A percentile compares a stretch with the other conserved stretches of the same genome.
These are phyloP conservation scores for Theonella swinhoei DNA, from an alignment of 37 sponge, comb jelly and placozoan species.

Conservation along the genomic window DNA sequence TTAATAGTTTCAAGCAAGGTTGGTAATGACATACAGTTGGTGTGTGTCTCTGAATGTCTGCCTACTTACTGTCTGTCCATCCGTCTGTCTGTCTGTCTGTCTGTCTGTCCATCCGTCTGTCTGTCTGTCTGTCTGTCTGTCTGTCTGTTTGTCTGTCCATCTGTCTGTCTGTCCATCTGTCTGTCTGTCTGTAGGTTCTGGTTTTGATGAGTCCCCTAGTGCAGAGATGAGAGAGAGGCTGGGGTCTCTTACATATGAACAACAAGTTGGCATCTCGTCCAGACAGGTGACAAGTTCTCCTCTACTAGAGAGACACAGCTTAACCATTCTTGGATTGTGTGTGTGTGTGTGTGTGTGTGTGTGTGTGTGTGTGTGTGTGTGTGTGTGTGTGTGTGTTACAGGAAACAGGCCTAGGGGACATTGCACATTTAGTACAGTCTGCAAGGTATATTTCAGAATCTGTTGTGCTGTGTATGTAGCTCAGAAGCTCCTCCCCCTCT, in stretches of 20 bases:
- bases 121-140: too few species aligned
- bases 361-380: too few species aligned
- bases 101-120: too few species aligned
- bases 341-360: too few species aligned
- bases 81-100: too few species aligned
- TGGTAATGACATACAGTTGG: background rate
- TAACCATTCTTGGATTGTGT: too few species aligned
- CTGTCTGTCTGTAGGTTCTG: background rate
- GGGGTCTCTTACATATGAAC: background rate
- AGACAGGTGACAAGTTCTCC: too few species aligned
- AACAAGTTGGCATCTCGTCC: background rate
- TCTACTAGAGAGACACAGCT: too few species aligned
- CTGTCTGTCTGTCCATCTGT: background rate
- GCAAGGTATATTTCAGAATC: background rate
- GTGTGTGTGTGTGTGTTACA: background rate
- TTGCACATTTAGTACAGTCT: background rate
- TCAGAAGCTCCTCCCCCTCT: background rate
- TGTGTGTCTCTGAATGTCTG: background rate
- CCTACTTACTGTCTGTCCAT: too few species aligned
- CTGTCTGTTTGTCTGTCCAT: too few species aligned
- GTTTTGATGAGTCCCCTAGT: background rate
- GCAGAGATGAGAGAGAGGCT: background rate
- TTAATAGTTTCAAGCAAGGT: conserved; percentile 32
- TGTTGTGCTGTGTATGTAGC: background rate
- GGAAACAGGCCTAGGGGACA: background rate